phyloP scores from a whole-genome alignment of 2,797 vertebrate species.

The Selene dorsalis region DNA sequence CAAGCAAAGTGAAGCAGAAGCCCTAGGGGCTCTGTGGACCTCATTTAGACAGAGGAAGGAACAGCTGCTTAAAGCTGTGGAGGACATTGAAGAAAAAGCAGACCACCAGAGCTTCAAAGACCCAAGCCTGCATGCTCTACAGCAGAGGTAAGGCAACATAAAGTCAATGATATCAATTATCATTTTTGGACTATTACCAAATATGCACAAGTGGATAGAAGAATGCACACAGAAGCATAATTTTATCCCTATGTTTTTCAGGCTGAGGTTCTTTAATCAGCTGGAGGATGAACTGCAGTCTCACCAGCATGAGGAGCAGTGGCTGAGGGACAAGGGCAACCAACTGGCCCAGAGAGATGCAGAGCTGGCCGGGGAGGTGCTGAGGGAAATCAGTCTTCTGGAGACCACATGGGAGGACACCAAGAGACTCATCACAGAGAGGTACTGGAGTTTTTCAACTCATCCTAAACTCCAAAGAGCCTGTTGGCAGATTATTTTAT shows the following conservation, averaged over 20 bases:
- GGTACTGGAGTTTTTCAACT: constrained; percentile 78
- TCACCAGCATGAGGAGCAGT: constrained; percentile 94
- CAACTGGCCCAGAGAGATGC: constrained; percentile 93
- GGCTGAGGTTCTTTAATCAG: constrained; percentile 93
- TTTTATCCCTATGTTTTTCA: constrained; percentile 62
- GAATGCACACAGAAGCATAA: constrained; percentile 1
- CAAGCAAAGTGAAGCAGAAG: constrained; percentile 92
- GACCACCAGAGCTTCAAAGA: constrained; percentile 90
- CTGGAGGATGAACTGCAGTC: constrained; percentile 95
- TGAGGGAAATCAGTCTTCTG: constrained; percentile 88
- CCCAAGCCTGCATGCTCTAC: constrained; percentile 88
- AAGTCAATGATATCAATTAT: not conserved
- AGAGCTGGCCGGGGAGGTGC: constrained; percentile 87
- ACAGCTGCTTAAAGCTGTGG: constrained; percentile 90
- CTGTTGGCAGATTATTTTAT: not conserved
- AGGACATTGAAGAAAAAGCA: constrained; percentile 93
- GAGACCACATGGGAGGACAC: constrained; percentile 92
- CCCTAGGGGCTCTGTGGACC: constrained; percentile 86
- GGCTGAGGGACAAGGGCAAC: constrained; percentile 94
- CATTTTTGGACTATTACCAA: not conserved
- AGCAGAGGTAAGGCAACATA: constrained; percentile 87
- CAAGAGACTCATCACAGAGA: constrained; percentile 91
- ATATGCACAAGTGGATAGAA: not conserved
- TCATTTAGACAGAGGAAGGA: constrained; percentile 91
- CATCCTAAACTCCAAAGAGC: not conserved